Percentiles rank a stretch among this genome's conserved stretches.
phyloP scores from a whole-genome alignment of 2,113 vertebrate species.

The Odontophorus gujanensis region DNA sequence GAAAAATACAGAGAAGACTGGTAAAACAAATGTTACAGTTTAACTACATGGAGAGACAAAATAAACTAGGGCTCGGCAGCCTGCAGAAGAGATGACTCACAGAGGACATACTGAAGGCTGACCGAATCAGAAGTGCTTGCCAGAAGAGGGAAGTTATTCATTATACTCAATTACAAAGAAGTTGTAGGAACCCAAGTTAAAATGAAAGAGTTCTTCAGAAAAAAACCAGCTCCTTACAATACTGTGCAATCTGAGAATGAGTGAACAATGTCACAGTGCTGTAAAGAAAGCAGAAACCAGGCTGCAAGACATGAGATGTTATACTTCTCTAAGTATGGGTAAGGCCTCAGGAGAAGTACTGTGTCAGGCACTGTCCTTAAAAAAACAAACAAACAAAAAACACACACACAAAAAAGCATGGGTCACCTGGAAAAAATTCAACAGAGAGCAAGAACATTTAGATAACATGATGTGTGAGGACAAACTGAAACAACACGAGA shows the following conservation, averaged over 20 bases:
- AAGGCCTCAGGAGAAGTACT: neutral
- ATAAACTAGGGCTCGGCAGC: conserved; percentile 1
- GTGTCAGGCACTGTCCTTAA: neutral
- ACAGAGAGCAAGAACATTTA: neutral
- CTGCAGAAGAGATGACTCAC: conserved; percentile 37
- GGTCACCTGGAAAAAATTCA: neutral
- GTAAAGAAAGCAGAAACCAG: neutral
- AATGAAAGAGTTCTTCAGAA: conserved; percentile 23
- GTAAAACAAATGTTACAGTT: neutral
- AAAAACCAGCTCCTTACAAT: neutral
- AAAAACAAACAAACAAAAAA: neutral
- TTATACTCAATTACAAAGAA: conserved; percentile 39
- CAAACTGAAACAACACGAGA: neutral
- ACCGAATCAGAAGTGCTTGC: conserved; percentile 11
- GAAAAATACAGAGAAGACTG: neutral
- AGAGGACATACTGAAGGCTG: conserved; percentile 14
- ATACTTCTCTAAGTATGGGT: neutral
- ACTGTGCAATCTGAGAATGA: neutral
- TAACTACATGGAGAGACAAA: neutral
- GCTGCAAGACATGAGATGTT: neutral
- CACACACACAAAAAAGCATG: neutral
- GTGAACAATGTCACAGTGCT: neutral
- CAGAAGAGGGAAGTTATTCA: conserved; percentile 40
- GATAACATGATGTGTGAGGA: neutral
- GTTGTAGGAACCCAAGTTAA: conserved; percentile 33